Percentiles rank a stretch among this genome's conserved stretches.
These are phyloP conservation scores for Sardina pilchardus DNA, from an alignment of 2,113 vertebrate species.

Conservation along the genomic window DNA sequence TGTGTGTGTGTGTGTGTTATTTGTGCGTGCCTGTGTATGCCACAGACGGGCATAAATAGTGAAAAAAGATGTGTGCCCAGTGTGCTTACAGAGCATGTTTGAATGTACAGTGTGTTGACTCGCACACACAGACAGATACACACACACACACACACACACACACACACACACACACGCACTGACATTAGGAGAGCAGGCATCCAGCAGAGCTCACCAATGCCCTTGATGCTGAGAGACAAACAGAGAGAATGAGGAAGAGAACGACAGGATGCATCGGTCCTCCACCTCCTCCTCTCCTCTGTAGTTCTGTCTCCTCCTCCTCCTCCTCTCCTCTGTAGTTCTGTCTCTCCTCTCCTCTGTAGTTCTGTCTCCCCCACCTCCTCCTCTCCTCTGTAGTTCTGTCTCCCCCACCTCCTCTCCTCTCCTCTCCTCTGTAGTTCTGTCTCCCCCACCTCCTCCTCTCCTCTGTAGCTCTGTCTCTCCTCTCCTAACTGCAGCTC, in stretches of 20 bases:
- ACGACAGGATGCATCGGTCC: neutral
- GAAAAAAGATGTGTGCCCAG: neutral
- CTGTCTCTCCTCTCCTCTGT: no score
- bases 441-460: neutral
- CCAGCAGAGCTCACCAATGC: neutral
- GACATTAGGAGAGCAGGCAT: neutral
- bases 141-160: no score
- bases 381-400: no score
- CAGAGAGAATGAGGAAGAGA: neutral
- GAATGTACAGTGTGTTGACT: neutral
- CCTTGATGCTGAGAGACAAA: neutral
- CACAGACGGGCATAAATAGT: neutral
- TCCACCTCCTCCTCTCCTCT: neutral
- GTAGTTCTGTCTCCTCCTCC: no score
- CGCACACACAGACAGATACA: no score
- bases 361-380: no score
- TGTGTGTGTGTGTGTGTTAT: constrained; percentile 17
- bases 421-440: no score
- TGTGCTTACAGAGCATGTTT: neutral
- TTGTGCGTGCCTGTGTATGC: constrained; percentile 12
- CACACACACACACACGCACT: no score
- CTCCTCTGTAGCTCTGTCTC: no score
- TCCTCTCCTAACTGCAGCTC: no score
- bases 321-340: no score
- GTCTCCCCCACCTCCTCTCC: no score